A percentile compares a stretch with the other conserved stretches of the same genome.
Evolutionary conservation across 2,113 vertebrate genomes (phyloP).

Genomic region (Athene cunicularia): DNA sequence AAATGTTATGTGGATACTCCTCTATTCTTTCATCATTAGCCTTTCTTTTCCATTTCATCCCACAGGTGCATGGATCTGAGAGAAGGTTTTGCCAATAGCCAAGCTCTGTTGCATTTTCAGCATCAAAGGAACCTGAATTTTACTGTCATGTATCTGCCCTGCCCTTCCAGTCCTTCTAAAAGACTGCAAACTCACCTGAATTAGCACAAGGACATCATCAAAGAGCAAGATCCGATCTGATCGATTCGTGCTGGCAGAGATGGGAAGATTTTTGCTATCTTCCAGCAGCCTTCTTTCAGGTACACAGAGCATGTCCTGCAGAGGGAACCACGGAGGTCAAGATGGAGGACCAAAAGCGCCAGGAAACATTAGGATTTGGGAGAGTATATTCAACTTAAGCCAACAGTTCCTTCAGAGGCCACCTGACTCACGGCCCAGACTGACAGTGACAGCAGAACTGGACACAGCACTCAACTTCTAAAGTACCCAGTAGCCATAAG

Average conservation of each 20-base stretch:
- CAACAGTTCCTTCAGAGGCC: background rate
- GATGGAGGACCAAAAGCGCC: background rate
- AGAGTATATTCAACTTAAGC: background rate
- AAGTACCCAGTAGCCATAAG: background rate
- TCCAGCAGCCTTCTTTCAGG: slow-evolving; percentile 71
- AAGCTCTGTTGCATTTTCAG: background rate
- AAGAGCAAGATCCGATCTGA: slow-evolving; percentile 76
- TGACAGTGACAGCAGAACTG: background rate
- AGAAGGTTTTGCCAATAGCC: background rate
- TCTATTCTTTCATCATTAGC: background rate
- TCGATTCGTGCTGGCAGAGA: background rate
- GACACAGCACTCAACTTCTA: background rate
- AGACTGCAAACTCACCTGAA: slow-evolving; percentile 65
- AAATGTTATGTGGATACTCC: accelerated
- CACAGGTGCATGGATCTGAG: accelerated
- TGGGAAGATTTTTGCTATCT: slow-evolving; percentile 67
- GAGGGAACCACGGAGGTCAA: background rate
- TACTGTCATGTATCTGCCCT: background rate
- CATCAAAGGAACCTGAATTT: background rate
- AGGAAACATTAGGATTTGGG: background rate
- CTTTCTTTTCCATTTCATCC: background rate
- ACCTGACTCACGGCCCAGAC: accelerated
- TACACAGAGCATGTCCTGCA: slow-evolving; percentile 69
- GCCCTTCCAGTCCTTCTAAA: background rate
- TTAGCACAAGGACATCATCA: slow-evolving; percentile 71